phyloP scores from a whole-genome alignment of 2,797 vertebrate genomes.

The Anguilla marmorata region DNA sequence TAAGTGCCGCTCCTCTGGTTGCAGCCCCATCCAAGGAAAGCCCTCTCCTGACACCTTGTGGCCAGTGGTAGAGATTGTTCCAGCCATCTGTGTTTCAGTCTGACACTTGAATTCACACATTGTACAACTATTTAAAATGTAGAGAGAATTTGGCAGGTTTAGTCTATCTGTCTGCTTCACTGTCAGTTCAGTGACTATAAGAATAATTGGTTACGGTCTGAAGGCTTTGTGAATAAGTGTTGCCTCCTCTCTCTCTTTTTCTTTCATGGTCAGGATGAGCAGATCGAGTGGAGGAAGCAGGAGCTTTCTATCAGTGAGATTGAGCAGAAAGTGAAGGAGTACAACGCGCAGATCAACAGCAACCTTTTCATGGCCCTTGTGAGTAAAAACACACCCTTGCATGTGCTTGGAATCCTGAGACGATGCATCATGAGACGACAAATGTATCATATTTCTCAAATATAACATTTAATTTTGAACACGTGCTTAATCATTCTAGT shows the following conservation, averaged over 20 bases:
- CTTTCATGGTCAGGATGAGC: conserved; percentile 79
- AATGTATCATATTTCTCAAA: background rate
- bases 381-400: conserved; percentile 41
- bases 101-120: background rate
- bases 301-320: conserved; percentile 78
- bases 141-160: background rate
- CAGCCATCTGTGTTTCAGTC: background rate
- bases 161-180: background rate
- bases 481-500: background rate
- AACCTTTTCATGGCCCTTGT: conserved; percentile 95
- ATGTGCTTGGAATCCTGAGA: background rate
- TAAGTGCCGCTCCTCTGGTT: background rate
- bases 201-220: background rate
- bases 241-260: background rate
- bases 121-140: background rate
- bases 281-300: conserved; percentile 75
- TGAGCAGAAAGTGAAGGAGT: conserved; percentile 90
- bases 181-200: background rate
- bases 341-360: conserved; percentile 91
- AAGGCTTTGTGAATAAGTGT: background rate
- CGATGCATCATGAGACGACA: background rate
- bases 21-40: background rate
- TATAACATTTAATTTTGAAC: background rate
- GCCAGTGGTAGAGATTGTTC: background rate
- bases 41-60: conserved; percentile 29